Evolutionary conservation across 1,140 invertebrate species (phyloP), one percentile per base, ranked within the genome.

Genomic region (Odontomachus brunneus): DNA sequence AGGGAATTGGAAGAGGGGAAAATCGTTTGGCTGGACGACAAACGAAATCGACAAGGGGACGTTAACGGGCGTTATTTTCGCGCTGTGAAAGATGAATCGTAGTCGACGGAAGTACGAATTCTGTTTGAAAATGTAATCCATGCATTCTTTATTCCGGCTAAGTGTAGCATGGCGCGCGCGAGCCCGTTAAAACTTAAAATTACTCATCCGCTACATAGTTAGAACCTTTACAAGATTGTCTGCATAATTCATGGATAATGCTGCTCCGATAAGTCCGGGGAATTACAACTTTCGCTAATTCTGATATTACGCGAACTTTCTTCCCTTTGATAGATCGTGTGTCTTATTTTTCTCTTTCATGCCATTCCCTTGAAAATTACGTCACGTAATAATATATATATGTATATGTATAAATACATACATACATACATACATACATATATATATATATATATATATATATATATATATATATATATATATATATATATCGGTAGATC

Each of bases 221-320:
- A 80, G 75, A 80, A 55, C 51, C 75, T 80, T 80, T 71, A 80
- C 65, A 71, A 80, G 75, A 80, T 80, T 80, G 75, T 80, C 75
- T 80, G 75, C 75, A 80, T 80, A 80, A 80, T 80, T 80, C 75
- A 80, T 80, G 75, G 69, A 80, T 80, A 80, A 80, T 80, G 75
- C 57, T 71, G 75, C 75, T 33, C 51, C 53, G 75, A 80, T 80
- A 80, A 80, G 75, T 80, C 75, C 51, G 38, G 44, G 51, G 75
- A 80, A 71, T 80, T 80, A 80, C 65, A 80, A 80, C 75, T 80
- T 80, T 80, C 51, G 75, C 53, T 80, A 80, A 80, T 80, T 71
- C 75, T 51, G 24, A 80, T 80, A 80, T 80, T 80, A 71, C 65
- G 65, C 49, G 66, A 80, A 80, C 65, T 80, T 80, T 44, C 75